Conservation (phyloP, 2,888 invertebrate species). For the Nomada fucata region DNA sequence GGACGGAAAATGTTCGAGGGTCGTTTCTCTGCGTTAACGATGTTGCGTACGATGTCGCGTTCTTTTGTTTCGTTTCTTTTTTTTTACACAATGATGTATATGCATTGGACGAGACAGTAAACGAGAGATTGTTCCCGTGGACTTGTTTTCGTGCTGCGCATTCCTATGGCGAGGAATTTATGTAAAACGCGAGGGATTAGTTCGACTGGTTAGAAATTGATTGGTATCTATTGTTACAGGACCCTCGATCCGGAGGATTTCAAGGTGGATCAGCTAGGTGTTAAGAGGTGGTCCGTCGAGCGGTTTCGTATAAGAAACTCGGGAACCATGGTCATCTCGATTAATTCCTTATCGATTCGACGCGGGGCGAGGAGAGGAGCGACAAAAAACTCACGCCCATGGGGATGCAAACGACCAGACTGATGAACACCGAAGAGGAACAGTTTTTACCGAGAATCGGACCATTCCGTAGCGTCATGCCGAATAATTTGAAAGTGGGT, state of each 20-base stretch:
- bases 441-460: constrained; percentile 39
- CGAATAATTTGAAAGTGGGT: constrained; percentile 61
- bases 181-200: not conserved
- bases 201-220: not conserved
- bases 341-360: constrained; percentile 64
- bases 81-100: too few relatives aligned
- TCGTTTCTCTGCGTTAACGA: constrained; percentile 26
- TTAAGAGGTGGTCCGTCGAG: constrained; percentile 13
- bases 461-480: constrained; percentile 58
- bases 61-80: too few relatives aligned
- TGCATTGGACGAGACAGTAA: too few relatives aligned
- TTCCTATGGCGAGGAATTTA: too few relatives aligned
- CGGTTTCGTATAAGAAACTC: constrained; percentile 44
- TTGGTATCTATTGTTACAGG: constrained; percentile 5
- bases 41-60: not conserved
- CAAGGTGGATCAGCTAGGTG: constrained; percentile 17
- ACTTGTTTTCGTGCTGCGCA: too few relatives aligned
- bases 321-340: constrained; percentile 49
- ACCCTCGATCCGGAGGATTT: constrained; percentile 1
- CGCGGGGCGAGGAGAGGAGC: constrained; percentile 36
- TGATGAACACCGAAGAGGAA: constrained; percentile 51
- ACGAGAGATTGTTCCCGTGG: too few relatives aligned
- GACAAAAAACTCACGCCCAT: constrained; percentile 49
- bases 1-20: not conserved
- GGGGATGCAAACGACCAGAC: constrained; percentile 61